A percentile compares a stretch with the other conserved stretches of the same genome.
Conservation (phyloP, 2,888 invertebrate species). For the Saturnia japonica region DNA sequence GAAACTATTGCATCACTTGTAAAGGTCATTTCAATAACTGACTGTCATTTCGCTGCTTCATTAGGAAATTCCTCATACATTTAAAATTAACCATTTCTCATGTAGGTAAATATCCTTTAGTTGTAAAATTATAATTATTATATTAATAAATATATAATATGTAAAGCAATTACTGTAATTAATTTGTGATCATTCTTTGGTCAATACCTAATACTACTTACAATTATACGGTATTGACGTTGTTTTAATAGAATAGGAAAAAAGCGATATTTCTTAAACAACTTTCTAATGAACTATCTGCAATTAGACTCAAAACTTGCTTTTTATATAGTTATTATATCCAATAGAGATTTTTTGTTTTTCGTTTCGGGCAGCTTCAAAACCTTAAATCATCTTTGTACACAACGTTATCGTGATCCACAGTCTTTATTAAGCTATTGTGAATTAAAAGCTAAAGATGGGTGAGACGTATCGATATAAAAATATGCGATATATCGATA, state of each 20-base stretch:
- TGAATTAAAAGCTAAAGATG: neutral
- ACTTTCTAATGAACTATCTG: neutral
- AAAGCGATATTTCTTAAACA: neutral
- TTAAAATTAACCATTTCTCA: slow-evolving; percentile 5
- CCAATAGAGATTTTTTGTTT: neutral
- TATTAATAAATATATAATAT: neutral
- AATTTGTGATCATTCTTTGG: neutral
- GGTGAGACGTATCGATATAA: too few relatives aligned
- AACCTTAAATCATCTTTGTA: neutral
- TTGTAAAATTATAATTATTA: too few relatives aligned
- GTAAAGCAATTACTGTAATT: neutral
- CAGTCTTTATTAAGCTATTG: neutral
- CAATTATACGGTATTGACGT: neutral
- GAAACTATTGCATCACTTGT: slow-evolving; percentile 57
- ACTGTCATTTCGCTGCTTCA: too few relatives aligned
- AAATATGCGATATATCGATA: too few relatives aligned
- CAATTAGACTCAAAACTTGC: neutral
- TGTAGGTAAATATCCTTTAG: too few relatives aligned
- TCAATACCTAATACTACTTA: neutral
- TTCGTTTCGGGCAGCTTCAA: neutral
- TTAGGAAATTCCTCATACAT: slow-evolving; percentile 19
- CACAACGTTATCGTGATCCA: neutral
- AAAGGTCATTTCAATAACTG: slow-evolving; percentile 29
- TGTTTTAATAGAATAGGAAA: neutral
- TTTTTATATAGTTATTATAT: neutral